A percentile compares a stretch with the other conserved stretches of the same genome.
phyloP scores from a whole-genome alignment of 2,888 invertebrate species.

The Apodemia duryi region DNA sequence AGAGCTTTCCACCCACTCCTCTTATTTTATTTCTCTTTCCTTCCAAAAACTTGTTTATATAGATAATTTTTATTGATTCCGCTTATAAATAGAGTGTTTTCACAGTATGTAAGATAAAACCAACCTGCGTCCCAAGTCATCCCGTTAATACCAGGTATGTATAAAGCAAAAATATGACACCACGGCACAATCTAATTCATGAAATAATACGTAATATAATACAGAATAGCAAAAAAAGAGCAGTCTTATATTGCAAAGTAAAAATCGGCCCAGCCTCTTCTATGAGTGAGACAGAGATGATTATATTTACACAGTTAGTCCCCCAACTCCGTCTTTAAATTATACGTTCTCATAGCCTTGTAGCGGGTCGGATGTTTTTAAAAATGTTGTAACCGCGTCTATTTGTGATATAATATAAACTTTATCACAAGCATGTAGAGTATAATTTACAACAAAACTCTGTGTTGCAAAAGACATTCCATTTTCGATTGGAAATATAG shows the following conservation, averaged over 20 bases:
- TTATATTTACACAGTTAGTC: slow-evolving; percentile 39
- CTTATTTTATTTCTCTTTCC: slow-evolving; percentile 3
- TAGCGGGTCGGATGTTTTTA: slow-evolving; percentile 40
- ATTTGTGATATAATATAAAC: slow-evolving; percentile 34
- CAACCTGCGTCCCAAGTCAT: slow-evolving; percentile 58
- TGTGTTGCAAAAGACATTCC: slow-evolving; percentile 38
- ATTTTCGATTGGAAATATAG: slow-evolving; percentile 59
- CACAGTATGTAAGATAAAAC: slow-evolving; percentile 24
- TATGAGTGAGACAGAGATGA: slow-evolving; percentile 50
- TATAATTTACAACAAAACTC: slow-evolving; percentile 24
- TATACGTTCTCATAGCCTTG: slow-evolving; percentile 80
- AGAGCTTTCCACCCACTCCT: slow-evolving; percentile 5
- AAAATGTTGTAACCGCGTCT: slow-evolving; percentile 39
- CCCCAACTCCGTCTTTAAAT: slow-evolving; percentile 73
- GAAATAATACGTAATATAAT: slow-evolving; percentile 76
- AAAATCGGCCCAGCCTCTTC: slow-evolving; percentile 52
- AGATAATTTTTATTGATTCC: neutral
- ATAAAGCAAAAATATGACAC: slow-evolving; percentile 69
- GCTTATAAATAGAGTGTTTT: slow-evolving; percentile 12
- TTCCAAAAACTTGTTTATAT: slow-evolving; percentile 9
- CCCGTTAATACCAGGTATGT: slow-evolving; percentile 51
- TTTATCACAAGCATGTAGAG: slow-evolving; percentile 14
- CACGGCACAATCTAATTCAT: slow-evolving; percentile 74
- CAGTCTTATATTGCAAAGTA: slow-evolving; percentile 56
- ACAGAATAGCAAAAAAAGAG: slow-evolving; percentile 73